These are phyloP conservation scores for Teinopalpus imperialis DNA, from an alignment of 2,888 invertebrate genomes.

Conservation along the genomic window DNA sequence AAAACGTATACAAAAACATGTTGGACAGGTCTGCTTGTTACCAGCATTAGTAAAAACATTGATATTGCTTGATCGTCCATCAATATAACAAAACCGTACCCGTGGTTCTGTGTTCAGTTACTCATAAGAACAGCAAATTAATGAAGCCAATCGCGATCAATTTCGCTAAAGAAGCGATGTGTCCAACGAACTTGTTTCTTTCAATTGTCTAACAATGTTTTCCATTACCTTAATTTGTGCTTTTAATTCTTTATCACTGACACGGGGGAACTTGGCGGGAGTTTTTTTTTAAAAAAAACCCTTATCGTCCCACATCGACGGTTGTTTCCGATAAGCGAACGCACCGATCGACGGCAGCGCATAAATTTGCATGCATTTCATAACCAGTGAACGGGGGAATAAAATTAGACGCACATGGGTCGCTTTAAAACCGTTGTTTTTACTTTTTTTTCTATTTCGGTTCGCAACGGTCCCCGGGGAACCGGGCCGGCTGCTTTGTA, in stretches of 20 bases:
- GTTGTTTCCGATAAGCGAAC: conserved; percentile 43
- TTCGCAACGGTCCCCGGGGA: conserved; percentile 49
- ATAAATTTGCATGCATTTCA: conserved; percentile 81
- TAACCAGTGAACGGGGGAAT: conserved; percentile 78
- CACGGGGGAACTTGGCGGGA: conserved; percentile 20
- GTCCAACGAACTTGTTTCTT: background rate
- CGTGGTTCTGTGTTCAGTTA: too few relatives aligned
- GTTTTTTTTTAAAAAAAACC: conserved; percentile 32
- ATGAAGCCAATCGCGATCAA: too few relatives aligned
- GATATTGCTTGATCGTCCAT: too few relatives aligned
- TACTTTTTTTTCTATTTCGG: conserved; percentile 56
- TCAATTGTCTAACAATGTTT: background rate
- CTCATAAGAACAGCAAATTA: too few relatives aligned
- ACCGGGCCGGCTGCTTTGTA: conserved; percentile 7
- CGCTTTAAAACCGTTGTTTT: conserved; percentile 67
- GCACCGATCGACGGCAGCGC: conserved; percentile 54
- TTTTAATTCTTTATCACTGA: conserved; percentile 11
- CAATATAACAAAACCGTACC: too few relatives aligned
- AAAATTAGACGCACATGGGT: conserved; percentile 77
- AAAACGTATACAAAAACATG: too few relatives aligned
- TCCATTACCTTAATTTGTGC: background rate
- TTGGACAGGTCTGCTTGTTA: too few relatives aligned
- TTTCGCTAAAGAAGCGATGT: background rate
- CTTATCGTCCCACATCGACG: conserved; percentile 45
- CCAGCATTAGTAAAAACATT: too few relatives aligned